Evolutionary conservation across 1,140 invertebrate species (phyloP).

Genomic region (Eurosta solidaginis): DNA sequence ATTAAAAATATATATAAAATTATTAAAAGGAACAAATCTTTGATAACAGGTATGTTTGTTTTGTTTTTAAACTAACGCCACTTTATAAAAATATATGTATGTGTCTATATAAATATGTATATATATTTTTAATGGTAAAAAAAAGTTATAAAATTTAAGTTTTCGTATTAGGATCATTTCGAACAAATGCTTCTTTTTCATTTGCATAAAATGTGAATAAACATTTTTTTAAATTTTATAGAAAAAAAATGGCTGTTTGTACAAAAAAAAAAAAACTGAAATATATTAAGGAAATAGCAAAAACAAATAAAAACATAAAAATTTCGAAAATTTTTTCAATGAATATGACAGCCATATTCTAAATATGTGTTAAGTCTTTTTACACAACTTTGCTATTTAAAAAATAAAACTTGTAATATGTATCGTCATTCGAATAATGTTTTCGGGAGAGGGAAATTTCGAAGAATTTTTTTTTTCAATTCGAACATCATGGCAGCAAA

Average conservation of each 20-base stretch:
- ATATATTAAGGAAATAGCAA: too few species aligned
- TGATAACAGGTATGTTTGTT: not conserved
- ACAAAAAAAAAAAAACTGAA: not conserved
- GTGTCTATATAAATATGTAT: not conserved
- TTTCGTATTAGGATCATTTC: not conserved
- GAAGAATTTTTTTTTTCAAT: too few species aligned
- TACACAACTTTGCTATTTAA: not conserved
- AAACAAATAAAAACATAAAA: not conserved
- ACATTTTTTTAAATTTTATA: not conserved
- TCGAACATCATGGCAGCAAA: too few species aligned
- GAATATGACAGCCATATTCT: too few species aligned
- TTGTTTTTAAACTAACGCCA: not conserved
- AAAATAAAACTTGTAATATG: too few species aligned
- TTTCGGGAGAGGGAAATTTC: too few species aligned
- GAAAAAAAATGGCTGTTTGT: not conserved
- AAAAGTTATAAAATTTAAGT: not conserved
- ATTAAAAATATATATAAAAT: not conserved
- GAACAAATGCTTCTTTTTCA: not conserved
- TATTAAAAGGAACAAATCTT: not conserved
- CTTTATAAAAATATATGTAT: constrained; percentile 18
- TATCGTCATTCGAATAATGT: too few species aligned
- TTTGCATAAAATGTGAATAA: not conserved
- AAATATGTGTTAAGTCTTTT: not conserved
- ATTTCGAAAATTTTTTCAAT: not conserved
- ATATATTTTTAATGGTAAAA: not conserved